Base-by-base conservation (phyloP, 2,888 invertebrate genomes). In the Cinara cedri region DNA sequence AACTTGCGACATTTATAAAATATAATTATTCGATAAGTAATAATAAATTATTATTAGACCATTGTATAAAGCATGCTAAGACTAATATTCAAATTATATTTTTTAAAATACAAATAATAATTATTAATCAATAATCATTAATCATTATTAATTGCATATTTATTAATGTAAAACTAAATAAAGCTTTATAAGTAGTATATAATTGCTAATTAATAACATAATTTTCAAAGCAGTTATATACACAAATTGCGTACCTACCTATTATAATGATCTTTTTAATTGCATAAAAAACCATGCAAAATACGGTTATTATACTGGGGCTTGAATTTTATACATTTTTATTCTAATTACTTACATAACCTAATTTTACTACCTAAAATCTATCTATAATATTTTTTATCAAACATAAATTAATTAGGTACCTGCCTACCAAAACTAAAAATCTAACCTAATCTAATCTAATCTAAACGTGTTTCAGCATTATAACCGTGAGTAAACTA, bases 61-160 rank as follows among this genome's bases (percentile, higher is more conserved):
- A 34, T 34, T 6, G n/a, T n/a, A 34, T 34, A 34, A 34, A 34
- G 34, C 34, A 34, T 51, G 14, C 16, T 0, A 34, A 70, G 26
- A 34, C 51, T 34, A 9, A 34, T 19, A 54, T 54, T 70, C 9
- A 19, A 70, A 42, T 70, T 70, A 11, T 54, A 70, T 54, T 70
- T 42, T n/a, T 19, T 14, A 19, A 14, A 34, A 34, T 34, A 34
- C 34, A 6, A 34, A 34, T 34, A 34, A 4, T 34, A 6, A 4
- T 4, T 6, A 34, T 6, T 34, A 34, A 34, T 34, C n/a, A n/a
- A n/a, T n/a, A n/a, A n/a, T 51, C 34, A 68, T 51, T 19, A 68
- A 68, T 34, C 11, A 4, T 68, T 68, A 51, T 54, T 14, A n/a
- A 51, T 54, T 70, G 14, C 19, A 54, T 42, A 54, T 3, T 51